Evolutionary conservation across 37 sponge, comb jelly and placozoan genomes (phyloP).

Genomic region (Agelas oroides): DNA sequence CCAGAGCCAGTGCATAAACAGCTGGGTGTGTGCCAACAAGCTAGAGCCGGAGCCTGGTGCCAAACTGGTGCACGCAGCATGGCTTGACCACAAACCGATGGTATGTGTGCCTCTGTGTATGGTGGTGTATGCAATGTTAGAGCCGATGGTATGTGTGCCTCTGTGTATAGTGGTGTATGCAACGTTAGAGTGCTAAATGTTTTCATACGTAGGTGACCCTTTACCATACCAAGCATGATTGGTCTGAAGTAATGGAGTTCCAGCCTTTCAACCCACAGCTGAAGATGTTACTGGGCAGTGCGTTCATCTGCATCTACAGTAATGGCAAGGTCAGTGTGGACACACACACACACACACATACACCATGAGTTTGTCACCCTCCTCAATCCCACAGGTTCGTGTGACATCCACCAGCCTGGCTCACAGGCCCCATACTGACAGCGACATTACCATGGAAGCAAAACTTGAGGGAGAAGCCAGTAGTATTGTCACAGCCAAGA

Average conservation of each 20-base stretch:
- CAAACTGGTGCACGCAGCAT: slow-evolving; percentile 41
- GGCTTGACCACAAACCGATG: slow-evolving; percentile 61
- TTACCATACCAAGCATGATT: slow-evolving; percentile 43
- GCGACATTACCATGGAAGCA: slow-evolving; percentile 1
- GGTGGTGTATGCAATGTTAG: too few relatives aligned
- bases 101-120: slow-evolving; percentile 8
- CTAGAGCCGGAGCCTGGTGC: slow-evolving; percentile 3
- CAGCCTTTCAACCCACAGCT: slow-evolving; percentile 50
- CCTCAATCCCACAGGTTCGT: neutral
- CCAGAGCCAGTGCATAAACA: slow-evolving; percentile 51
- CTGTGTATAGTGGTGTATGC: too few relatives aligned
- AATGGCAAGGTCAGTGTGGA: slow-evolving; percentile 50
- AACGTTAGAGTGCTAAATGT: too few relatives aligned
- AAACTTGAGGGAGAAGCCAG: neutral
- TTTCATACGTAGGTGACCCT: slow-evolving; percentile 23
- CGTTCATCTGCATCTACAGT: slow-evolving; percentile 49
- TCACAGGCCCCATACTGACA: neutral
- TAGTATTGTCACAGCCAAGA: slow-evolving; percentile 17
- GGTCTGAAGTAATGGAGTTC: slow-evolving; percentile 53
- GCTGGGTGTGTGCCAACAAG: slow-evolving; percentile 58
- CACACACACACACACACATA: neutral
- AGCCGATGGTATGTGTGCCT: too few relatives aligned
- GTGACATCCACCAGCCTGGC: slow-evolving; percentile 36
- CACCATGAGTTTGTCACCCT: neutral
- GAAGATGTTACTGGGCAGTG: slow-evolving; percentile 44